phyloP scores from a whole-genome alignment of 2,888 invertebrate species.

The Epinotia demarniana region DNA sequence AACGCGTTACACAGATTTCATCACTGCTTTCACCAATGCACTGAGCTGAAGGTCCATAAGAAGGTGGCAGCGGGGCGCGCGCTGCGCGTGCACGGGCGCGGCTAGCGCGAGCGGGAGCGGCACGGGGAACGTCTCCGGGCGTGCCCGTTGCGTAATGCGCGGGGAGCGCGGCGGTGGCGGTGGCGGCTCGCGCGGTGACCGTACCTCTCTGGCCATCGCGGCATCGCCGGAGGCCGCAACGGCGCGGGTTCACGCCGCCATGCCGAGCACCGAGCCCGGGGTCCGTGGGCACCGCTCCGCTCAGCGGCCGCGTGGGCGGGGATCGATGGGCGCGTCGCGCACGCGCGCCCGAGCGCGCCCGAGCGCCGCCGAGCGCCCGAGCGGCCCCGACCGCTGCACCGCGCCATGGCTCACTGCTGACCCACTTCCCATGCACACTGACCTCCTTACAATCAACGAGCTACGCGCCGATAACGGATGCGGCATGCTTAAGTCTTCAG shows the following conservation, averaged over 20 bases:
- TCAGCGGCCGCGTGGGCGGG: slow-evolving; percentile 60
- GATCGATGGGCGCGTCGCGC: slow-evolving; percentile 71
- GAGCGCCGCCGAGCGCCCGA: slow-evolving; percentile 68
- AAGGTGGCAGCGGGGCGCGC: slow-evolving; percentile 36
- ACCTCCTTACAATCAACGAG: slow-evolving; percentile 78
- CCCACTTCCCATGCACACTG: slow-evolving; percentile 71
- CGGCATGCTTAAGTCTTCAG: slow-evolving; percentile 42
- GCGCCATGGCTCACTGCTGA: slow-evolving; percentile 53
- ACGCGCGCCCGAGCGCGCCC: slow-evolving; percentile 68
- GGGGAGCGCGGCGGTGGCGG: slow-evolving; percentile 42
- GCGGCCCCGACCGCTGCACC: slow-evolving; percentile 59
- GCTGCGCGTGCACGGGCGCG: slow-evolving; percentile 46
- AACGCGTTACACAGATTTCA: slow-evolving; percentile 51
- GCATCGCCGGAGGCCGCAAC: slow-evolving; percentile 87
- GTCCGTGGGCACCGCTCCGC: slow-evolving; percentile 77
- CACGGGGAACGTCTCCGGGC: slow-evolving; percentile 57
- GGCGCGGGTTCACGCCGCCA: slow-evolving; percentile 84
- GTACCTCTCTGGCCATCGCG: slow-evolving; percentile 90
- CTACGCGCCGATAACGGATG: slow-evolving; percentile 55
- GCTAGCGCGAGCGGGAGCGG: background rate
- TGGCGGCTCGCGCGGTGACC: background rate
- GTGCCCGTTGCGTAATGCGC: slow-evolving; percentile 72
- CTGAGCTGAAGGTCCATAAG: slow-evolving; percentile 33
- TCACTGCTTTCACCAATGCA: slow-evolving; percentile 44
- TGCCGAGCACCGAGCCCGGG: slow-evolving; percentile 78